Conservation (phyloP, 2,888 invertebrate species). For the Uropetala carovei region DNA sequence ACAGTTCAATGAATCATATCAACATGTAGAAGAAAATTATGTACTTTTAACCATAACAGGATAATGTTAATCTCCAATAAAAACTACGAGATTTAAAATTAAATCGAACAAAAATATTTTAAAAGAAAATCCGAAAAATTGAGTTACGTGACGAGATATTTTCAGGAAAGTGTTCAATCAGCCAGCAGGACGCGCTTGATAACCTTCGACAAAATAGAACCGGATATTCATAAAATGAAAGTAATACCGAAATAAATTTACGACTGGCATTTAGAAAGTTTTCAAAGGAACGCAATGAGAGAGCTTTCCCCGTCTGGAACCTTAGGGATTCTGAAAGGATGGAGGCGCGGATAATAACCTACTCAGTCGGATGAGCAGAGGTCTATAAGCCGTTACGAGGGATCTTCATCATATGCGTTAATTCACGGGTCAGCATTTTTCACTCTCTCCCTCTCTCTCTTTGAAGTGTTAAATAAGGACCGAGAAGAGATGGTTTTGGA, state of each 20-base stretch:
- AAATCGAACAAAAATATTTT: too few species aligned
- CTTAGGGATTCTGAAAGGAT: background rate
- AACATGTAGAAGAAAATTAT: too few species aligned
- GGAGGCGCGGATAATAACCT: slow-evolving; percentile 13
- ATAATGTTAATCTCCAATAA: too few species aligned
- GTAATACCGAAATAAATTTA: background rate
- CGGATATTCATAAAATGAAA: too few species aligned
- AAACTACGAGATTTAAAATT: too few species aligned
- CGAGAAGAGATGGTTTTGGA: background rate
- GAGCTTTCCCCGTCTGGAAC: background rate
- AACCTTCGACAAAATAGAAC: too few species aligned
- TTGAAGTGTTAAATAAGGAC: background rate
- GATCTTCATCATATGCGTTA: background rate
- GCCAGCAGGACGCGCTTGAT: too few species aligned
- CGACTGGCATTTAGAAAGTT: background rate
- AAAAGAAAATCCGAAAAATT: too few species aligned
- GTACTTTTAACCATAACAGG: too few species aligned
- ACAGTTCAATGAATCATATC: too few species aligned
- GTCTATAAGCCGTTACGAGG: background rate
- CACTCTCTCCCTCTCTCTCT: background rate
- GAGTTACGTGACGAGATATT: too few species aligned
- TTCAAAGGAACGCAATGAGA: background rate
- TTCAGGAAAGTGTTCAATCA: too few species aligned
- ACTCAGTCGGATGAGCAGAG: background rate
- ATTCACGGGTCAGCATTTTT: background rate